A percentile compares a stretch with the other conserved stretches of the same genome.
Evolutionary conservation across 2,113 vertebrate genomes (phyloP).

Genomic region (Psilopsiagon aymara): DNA sequence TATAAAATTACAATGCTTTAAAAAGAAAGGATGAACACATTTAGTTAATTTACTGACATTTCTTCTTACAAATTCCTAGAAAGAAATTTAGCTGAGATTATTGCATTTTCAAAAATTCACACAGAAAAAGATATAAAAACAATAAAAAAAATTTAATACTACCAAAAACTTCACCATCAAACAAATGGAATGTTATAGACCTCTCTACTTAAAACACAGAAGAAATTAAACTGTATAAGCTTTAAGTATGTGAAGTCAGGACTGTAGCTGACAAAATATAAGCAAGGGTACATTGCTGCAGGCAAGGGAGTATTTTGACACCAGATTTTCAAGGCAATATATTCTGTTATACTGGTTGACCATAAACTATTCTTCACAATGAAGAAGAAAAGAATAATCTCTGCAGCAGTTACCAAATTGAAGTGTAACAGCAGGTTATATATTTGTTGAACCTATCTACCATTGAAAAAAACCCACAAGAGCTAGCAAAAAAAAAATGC

Average conservation of each 20-base stretch:
- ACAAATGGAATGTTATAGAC: not conserved
- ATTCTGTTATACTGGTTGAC: not conserved
- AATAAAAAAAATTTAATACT: not conserved
- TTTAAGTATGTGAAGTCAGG: not conserved
- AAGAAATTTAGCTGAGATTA: not conserved
- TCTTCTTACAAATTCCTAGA: not conserved
- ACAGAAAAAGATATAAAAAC: not conserved
- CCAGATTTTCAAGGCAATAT: not conserved
- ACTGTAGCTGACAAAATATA: not conserved
- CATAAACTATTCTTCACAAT: not conserved
- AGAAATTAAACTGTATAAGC: not conserved
- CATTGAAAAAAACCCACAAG: not conserved
- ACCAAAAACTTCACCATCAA: not conserved
- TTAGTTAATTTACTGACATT: not conserved
- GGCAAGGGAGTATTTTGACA: not conserved
- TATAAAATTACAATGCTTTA: not conserved
- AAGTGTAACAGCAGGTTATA: not conserved
- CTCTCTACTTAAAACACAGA: not conserved
- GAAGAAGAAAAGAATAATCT: not conserved
- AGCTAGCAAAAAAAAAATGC: not conserved
- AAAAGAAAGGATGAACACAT: not conserved
- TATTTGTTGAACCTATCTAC: not conserved
- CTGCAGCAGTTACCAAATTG: fast-evolving
- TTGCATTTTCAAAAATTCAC: not conserved
- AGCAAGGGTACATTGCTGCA: not conserved